Base-by-base conservation (phyloP, 2,888 invertebrate species). In the Epistrophe eligans region DNA sequence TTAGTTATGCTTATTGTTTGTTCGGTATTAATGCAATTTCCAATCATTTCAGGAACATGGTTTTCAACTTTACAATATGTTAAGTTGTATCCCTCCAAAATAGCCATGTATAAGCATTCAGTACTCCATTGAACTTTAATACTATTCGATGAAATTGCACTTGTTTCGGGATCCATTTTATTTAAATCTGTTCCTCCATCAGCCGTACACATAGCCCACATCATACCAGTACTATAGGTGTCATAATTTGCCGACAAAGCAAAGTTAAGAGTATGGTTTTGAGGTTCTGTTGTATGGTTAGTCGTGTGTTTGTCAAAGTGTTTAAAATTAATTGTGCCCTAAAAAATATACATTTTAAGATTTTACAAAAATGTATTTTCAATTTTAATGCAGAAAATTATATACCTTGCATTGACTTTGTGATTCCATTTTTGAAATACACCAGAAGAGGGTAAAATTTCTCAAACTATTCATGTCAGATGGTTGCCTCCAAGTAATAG, bases 391-490 rank as follows among this genome's bases (percentile, higher is more conserved):
- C 11, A 17, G 10, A 35, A 11, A 48, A 28, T n/a, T 3, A 11
- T 17, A 89, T 89, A 94, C 94, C 57, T 94, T 92, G 91, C 96
- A 96, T 84, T 94, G 94, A 89, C 94, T 94, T 35, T 94, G 94
- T 52, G 94, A 91, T 89, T 94, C 95, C 35, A 94, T 93, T 35
- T 94, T 94, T 58, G 94, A 93, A 70, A 93, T 93, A 91, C 96
- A 97, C 97, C 97, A 97, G 92, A 97, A 97, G 24, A 98, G 94
- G 0, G 97, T 97, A 89, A 97, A 98, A 91, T 96, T 95, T 35
- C 93, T 94, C 32, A 95, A 92, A n/a, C 91, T 91, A 0, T 72
- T 57, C 6, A 15, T 77, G 28, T 90, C 88, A 9, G 80, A 83
- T 0, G 96, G 95, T 32, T 94, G 94, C 88, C 94, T 94, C 97